Percentiles rank a stretch among this genome's conserved stretches.
phyloP scores from a whole-genome alignment of 2,113 vertebrate species.

The Prochilodus magdalenae region DNA sequence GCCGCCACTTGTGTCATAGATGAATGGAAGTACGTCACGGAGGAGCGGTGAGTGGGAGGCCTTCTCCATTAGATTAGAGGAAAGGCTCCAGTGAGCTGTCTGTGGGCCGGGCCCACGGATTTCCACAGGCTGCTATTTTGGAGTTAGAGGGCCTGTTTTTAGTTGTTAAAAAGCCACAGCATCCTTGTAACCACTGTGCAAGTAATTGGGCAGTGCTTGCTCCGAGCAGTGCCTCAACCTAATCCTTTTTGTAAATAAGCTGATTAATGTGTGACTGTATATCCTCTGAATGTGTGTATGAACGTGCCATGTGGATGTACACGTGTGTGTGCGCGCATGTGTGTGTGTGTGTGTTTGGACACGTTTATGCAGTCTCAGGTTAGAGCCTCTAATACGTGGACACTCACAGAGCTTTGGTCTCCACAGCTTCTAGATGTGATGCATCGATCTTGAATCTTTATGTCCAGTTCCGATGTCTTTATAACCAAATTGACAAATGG shows the following conservation, averaged over 20 bases:
- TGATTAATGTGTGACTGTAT: neutral
- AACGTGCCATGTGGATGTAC: neutral
- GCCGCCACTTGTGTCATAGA: slow-evolving; percentile 72
- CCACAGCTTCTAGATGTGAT: neutral
- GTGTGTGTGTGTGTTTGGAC: neutral
- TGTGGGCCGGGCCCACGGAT: slow-evolving; percentile 63
- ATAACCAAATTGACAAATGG: too few species aligned
- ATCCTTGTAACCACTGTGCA: slow-evolving; percentile 73
- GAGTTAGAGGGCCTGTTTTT: slow-evolving; percentile 67
- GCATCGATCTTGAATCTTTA: too few species aligned
- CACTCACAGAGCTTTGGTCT: neutral
- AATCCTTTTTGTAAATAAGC: neutral
- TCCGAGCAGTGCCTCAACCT: slow-evolving; percentile 43
- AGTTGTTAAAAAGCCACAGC: slow-evolving; percentile 71
- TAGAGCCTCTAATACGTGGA: slow-evolving; percentile 14
- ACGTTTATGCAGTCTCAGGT: neutral
- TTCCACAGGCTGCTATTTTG: slow-evolving; percentile 73
- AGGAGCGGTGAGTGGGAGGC: slow-evolving; percentile 71
- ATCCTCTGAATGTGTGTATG: neutral
- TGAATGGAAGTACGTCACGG: slow-evolving; percentile 75
- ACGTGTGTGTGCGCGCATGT: neutral
- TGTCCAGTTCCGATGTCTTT: too few species aligned
- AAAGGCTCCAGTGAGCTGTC: slow-evolving; percentile 67
- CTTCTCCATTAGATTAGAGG: slow-evolving; percentile 66
- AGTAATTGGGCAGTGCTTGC: slow-evolving; percentile 67